phyloP scores from a whole-genome alignment of 2,888 invertebrate species.

The Agrotis ipsilon region DNA sequence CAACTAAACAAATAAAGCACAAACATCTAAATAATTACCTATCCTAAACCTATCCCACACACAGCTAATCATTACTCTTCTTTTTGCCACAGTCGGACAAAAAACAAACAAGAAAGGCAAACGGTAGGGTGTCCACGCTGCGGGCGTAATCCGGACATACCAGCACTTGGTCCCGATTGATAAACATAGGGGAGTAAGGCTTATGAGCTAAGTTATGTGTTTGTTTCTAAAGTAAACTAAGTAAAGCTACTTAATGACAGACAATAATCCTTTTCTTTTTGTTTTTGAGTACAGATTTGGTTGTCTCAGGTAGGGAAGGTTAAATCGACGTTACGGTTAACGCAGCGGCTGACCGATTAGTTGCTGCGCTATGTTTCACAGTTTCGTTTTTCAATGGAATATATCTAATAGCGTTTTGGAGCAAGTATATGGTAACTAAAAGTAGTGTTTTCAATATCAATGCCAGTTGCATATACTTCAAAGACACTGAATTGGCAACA shows the following conservation, averaged over 20 bases:
- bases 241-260: conserved; percentile 3
- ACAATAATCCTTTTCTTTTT: not conserved
- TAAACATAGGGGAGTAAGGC: conserved; percentile 57
- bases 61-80: conserved; percentile 55
- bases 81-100: conserved; percentile 53
- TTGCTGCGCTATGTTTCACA: too few relatives aligned
- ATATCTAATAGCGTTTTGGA: too few relatives aligned
- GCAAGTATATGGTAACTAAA: too few relatives aligned
- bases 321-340: too few relatives aligned
- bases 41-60: conserved; percentile 31
- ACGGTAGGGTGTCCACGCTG: conserved; percentile 61
- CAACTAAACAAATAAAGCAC: conserved; percentile 3
- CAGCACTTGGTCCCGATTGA: conserved; percentile 55
- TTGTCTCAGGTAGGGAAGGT: too few relatives aligned
- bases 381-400: too few relatives aligned
- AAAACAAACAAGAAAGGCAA: conserved; percentile 62
- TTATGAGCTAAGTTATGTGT: conserved; percentile 47
- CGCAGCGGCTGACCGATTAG: too few relatives aligned
- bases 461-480: too few relatives aligned
- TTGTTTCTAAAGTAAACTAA: conserved; percentile 34
- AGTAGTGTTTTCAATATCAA: too few relatives aligned
- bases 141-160: conserved; percentile 60
- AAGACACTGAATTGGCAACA: too few relatives aligned
- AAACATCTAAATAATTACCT: conserved; percentile 37
- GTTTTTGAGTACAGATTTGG: too few relatives aligned